Evolutionary conservation across 2,797 vertebrate genomes (phyloP), one percentile per base, ranked within the genome.

Genomic region (Falco columbarius): DNA sequence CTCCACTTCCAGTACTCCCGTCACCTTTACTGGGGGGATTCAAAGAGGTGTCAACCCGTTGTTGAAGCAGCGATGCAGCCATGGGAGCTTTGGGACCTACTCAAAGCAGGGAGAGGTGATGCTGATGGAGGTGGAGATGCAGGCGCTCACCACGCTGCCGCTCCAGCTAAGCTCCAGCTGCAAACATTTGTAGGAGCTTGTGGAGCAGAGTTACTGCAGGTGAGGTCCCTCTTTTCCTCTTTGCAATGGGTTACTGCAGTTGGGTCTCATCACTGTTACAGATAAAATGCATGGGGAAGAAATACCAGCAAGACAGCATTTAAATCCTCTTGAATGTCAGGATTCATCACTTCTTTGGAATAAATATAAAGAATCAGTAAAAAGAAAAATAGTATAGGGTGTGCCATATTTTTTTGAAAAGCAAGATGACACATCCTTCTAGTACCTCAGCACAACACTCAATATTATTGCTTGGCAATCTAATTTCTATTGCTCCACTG

Each of bases 71-170:
- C 0, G 3, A 7, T 9, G 40, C 4, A n/a, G 54, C 38, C 21
- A 17, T 2, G 0, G 44, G 13, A 26, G 26, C 32, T 55, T 49
- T 20, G 26, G 49, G 24, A 3, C 1, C 3, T 15, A 3, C 18
- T 16, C 26, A 22, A 3, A 32, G 22, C 32, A 20, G 27, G 12
- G 30, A 34, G 38, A 47, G n/a, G 58, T 9, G 86, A 12, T 51
- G 66, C 26, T 32, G 55, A 20, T 12, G 44, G 42, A 20, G 34
- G 21, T 36, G 38, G 44, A 9, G n/a, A 30, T 59, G 10, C 20
- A 42, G 59, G 55, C 1, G 4, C 38, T 59, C 2, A 0, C 21
- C 29, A 12, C 2, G 1, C 32, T 1, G 1, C 30, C 2, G 14
- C 29, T 51, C 46, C 26, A 10, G 49, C 20, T 29, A 68, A 46